These are phyloP conservation scores for Cephalophus harveyi DNA, from an alignment of 2,113 vertebrate species.

Conservation along the genomic window DNA sequence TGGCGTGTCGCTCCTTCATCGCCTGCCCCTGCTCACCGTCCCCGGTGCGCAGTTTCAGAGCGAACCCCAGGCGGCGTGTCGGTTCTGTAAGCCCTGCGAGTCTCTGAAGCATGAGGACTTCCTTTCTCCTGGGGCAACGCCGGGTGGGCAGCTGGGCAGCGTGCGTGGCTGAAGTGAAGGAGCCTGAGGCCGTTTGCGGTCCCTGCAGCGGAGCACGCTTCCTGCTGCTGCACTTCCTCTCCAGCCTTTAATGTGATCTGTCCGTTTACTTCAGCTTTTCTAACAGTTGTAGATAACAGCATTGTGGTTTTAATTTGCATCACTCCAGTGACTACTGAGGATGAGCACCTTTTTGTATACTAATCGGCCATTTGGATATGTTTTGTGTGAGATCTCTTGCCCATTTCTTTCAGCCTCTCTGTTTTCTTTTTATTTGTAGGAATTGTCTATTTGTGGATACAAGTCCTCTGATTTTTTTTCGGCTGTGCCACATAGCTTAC, in stretches of 20 bases:
- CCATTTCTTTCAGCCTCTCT: not conserved
- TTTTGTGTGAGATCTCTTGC: not conserved
- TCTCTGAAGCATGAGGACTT: not conserved
- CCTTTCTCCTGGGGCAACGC: not conserved
- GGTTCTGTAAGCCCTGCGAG: not conserved
- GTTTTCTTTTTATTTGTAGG: not conserved
- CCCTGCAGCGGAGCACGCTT: rapidly evolving
- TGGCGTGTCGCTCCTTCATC: rapidly evolving
- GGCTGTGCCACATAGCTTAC: not conserved
- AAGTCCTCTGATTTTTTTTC: not conserved
- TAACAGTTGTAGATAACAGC: not conserved
- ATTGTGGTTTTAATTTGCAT: not conserved
- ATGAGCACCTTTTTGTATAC: not conserved
- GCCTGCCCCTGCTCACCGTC: not conserved
- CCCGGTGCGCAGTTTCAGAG: not conserved
- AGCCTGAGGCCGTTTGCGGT: not conserved
- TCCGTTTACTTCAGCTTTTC: not conserved
- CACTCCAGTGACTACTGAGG: no score
- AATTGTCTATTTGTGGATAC: not conserved
- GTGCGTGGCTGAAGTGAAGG: rapidly evolving
- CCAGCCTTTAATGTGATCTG: rapidly evolving
- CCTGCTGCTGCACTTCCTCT: not conserved
- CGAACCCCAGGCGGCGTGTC: not conserved
- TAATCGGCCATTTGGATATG: not conserved
- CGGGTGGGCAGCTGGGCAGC: not conserved